Percentiles rank a stretch among this genome's conserved stretches.
These are phyloP conservation scores for Esperia sulphurella DNA, from an alignment of 2,888 invertebrate species.

Conservation along the genomic window DNA sequence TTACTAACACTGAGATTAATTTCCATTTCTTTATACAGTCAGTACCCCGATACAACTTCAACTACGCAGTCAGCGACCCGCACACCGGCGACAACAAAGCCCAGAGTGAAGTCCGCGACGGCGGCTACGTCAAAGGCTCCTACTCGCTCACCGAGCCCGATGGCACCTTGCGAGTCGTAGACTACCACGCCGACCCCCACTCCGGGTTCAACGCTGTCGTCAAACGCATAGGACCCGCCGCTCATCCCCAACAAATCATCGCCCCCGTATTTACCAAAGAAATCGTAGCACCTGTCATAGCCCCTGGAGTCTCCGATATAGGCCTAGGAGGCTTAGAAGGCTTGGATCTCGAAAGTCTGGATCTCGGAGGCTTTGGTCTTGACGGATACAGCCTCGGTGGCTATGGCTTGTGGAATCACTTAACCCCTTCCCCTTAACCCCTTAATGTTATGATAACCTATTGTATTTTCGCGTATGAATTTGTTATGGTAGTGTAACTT, in stretches of 20 bases:
- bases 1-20: too few relatives aligned
- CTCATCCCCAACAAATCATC: slow-evolving; percentile 44
- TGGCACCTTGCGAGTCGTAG: slow-evolving; percentile 64
- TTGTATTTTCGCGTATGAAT: slow-evolving; percentile 25
- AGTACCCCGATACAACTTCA: slow-evolving; percentile 65
- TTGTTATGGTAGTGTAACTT: slow-evolving; percentile 11
- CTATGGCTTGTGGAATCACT: slow-evolving; percentile 28
- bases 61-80: slow-evolving; percentile 72
- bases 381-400: slow-evolving; percentile 1
- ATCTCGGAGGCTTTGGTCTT: slow-evolving; percentile 10
- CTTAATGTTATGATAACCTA: slow-evolving; percentile 18
- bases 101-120: slow-evolving; percentile 63
- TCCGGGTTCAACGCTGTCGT: slow-evolving; percentile 72
- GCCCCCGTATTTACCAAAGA: slow-evolving; percentile 23
- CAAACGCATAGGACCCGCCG: slow-evolving; percentile 56
- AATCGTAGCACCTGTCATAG: slow-evolving; percentile 17
- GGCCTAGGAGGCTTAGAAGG: slow-evolving; percentile 24
- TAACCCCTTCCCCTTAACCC: slow-evolving; percentile 3
- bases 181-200: slow-evolving; percentile 61
- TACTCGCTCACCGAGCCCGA: slow-evolving; percentile 69
- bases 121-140: slow-evolving; percentile 65
- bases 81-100: slow-evolving; percentile 69
- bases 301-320: slow-evolving; percentile 15
- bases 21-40: slow-evolving; percentile 36
- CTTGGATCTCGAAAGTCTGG: slow-evolving; percentile 11